Evolutionary conservation across 2,888 invertebrate species (phyloP), one percentile per base, ranked within the genome.

Genomic region (Antheraea assamensis): DNA sequence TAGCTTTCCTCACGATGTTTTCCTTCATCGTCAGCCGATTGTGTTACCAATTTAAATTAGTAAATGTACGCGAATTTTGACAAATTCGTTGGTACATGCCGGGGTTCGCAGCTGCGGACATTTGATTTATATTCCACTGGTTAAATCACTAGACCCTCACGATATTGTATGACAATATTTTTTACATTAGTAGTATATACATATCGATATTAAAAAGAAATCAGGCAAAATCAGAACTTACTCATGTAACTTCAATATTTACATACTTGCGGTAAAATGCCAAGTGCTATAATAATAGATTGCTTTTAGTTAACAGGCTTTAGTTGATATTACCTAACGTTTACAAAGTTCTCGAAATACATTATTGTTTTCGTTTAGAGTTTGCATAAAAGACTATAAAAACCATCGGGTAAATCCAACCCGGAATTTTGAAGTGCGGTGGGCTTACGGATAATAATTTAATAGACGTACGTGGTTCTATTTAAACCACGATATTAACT

Each of bases 391-490:
- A 31, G 17, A 30, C 1, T 30, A 30, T 64, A 66, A 66, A 13
- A 66, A 21, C 17, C 17, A 66, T 66, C 13, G 31, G n/a, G 64
- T 66, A 66, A 66, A 66, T 31, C 64, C 30, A 66, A 66, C 64
- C 31, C 64, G 27, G 72, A 74, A 75, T 76, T 72, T 75, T 55
- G 52, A 81, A 47, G 77, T 75, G 72, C 75, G 77, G 73, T 78
- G 74, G 31, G 70, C 72, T 75, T 72, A 73, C 74, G 75, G 75
- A 79, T 76, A 78, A 82, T 82, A 79, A 79, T 83, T 80, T 79
- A 74, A 81, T 78, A 79, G 72, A 78, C 80, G 76, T 80, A 78
- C 78, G 79, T 78, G 74, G 74, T 35, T 68, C 64, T 75, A 75
- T 75, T 71, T 74, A 77, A 42, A 77, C 21, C 7, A 68, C 49